A percentile compares a stretch with the other conserved stretches of the same genome.
Conservation (phyloP, 2,113 vertebrate genomes). For the Podiceps cristatus region DNA sequence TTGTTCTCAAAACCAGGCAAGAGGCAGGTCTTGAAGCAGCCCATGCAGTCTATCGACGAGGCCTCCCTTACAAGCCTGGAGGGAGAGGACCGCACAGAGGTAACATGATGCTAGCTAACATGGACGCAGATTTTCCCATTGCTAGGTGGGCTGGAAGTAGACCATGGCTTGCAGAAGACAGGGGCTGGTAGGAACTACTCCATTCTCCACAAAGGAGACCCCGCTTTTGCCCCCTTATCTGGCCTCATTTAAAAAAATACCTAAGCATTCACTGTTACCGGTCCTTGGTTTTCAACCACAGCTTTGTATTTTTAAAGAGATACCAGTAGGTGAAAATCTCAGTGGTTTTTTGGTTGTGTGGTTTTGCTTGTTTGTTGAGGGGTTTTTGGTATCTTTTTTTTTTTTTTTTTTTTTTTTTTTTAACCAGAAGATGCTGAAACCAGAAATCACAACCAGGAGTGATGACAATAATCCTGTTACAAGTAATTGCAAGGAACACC, state of each 20-base stretch:
- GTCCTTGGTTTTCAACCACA: neutral
- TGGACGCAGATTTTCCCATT: rapidly evolving
- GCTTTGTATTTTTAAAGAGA: neutral
- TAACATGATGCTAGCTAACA: too few relatives aligned
- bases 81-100: neutral
- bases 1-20: neutral
- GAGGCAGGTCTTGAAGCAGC: neutral
- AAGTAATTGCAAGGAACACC: neutral
- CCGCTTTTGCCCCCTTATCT: neutral
- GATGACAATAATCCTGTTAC: neutral
- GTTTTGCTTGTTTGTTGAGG: too few relatives aligned
- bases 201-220: neutral
- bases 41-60: rapidly evolving
- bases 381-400: too few relatives aligned
- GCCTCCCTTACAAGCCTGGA: neutral
- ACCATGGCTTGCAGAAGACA: neutral
- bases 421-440: neutral
- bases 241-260: neutral
- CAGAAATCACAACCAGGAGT: neutral
- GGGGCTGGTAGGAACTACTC: neutral
- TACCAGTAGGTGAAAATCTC: neutral
- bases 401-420: too few relatives aligned
- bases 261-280: neutral
- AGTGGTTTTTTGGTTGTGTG: too few relatives aligned
- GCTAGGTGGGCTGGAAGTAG: neutral